Conservation (phyloP, 2,888 invertebrate genomes). For the Alloplasta piceator region DNA sequence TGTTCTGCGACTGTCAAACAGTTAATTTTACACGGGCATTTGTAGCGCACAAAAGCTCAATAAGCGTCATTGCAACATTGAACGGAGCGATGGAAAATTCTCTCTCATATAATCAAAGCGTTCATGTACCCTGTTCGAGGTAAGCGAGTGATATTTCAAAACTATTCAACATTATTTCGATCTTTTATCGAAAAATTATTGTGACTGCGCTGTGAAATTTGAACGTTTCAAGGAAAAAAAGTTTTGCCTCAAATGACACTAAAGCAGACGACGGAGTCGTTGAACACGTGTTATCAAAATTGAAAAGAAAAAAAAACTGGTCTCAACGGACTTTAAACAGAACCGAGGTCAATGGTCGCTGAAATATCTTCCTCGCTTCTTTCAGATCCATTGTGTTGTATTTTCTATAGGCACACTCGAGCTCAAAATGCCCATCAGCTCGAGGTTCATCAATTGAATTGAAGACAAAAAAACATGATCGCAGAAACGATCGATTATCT, state of each 20-base stretch:
- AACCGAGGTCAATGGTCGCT: conserved; percentile 38
- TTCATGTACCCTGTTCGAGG: conserved; percentile 18
- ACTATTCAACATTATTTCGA: no score
- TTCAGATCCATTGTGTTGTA: conserved; percentile 28
- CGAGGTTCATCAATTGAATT: conserved; percentile 33
- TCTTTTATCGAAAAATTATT: no score
- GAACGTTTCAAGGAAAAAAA: background rate
- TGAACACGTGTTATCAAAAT: conserved; percentile 23
- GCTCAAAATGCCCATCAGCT: conserved; percentile 44
- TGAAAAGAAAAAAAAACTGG: background rate
- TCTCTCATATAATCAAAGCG: conserved; percentile 41
- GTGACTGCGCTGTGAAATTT: conserved; percentile 7
- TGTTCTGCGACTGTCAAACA: conserved; percentile 46
- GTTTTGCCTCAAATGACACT: background rate
- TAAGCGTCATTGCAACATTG: conserved; percentile 19
- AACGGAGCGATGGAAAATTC: conserved; percentile 28
- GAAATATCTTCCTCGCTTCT: conserved; percentile 18
- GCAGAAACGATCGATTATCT: conserved; percentile 86
- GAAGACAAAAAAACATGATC: conserved; percentile 57
- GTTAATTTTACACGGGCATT: conserved; percentile 18
- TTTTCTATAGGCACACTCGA: conserved; percentile 41
- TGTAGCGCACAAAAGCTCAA: conserved; percentile 17
- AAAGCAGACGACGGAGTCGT: background rate
- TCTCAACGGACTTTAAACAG: conserved; percentile 12
- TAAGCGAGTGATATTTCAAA: conserved; percentile 13